Evolutionary conservation across 2,113 vertebrate species (phyloP), one percentile per base, ranked within the genome.

Genomic region (Pseudopipra pipra): DNA sequence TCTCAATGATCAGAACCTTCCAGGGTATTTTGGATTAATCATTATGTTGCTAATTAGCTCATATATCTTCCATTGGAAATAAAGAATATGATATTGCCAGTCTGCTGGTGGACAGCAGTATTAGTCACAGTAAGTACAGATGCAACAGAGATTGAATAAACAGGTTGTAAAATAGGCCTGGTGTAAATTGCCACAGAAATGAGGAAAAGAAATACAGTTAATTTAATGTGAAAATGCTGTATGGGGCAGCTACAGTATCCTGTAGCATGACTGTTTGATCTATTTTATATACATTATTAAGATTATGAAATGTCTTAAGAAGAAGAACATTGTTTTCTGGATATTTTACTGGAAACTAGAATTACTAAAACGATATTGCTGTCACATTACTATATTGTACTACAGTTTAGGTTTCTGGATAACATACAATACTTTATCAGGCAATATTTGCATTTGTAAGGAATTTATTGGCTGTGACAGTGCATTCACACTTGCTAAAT

Each of bases 81-180:
- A 96, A 96, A 95, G 75, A 90, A 46, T 72, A 59, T 41, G 41
- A 91, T 82, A 85, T 74, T 94, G 92, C 71, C 72, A 94, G 15
- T 92, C 71, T 88, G 66, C 91, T 66, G 46, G 80, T 77, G 88
- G 90, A 90, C 86, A 91, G 73, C 39, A 81, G 23, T 80, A 70
- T 96, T 92, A 95, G 90, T 92, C 87, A 96, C 70, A 92, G 56
- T 77, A 93, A 93, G 82, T 91, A 97, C 73, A 93, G 80, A 96
- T 96, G 92, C 71, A 92, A 92, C 62, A 82, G 92, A 96, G 89
- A 97, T 65, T 65, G 68, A 92, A 90, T 59, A 87, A 95, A 55
- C n/a, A 83, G 62, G 55, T 80, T 85, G 44, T 43, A 81, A 94
- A 93, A 74, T 37, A 90, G 37, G 39, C 65, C 58, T 88, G 35